Evolutionary conservation across 2,888 invertebrate genomes (phyloP).

Genomic region (Nomada goodeniana): DNA sequence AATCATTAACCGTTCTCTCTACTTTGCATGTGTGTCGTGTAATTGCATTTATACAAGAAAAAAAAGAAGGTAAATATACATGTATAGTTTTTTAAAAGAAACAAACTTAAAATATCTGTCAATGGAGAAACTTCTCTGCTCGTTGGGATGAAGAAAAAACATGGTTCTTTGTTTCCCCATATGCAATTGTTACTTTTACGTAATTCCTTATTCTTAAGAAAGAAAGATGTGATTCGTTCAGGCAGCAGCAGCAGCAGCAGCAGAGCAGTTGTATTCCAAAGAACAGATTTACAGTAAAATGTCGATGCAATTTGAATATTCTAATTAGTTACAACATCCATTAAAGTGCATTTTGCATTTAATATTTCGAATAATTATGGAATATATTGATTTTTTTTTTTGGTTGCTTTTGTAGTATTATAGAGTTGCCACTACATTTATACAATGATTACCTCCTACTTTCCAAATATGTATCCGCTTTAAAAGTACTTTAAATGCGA

Average conservation of each 20-base stretch:
- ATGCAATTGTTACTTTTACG: not conserved
- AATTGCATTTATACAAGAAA: slow-evolving; percentile 72
- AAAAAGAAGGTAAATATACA: slow-evolving; percentile 71
- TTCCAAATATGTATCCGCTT: slow-evolving; percentile 80
- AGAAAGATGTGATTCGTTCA: slow-evolving; percentile 4
- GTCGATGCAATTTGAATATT: slow-evolving; percentile 77
- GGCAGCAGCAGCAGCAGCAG: not conserved
- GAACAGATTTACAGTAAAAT: slow-evolving; percentile 76
- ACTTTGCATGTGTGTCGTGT: slow-evolving; percentile 74
- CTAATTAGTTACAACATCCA: slow-evolving; percentile 80
- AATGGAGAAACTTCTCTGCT: slow-evolving; percentile 72
- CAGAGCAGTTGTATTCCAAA: slow-evolving; percentile 68
- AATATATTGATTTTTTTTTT: slow-evolving; percentile 78
- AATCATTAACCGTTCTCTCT: slow-evolving; percentile 68
- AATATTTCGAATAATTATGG: slow-evolving; percentile 80
- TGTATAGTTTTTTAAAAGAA: slow-evolving; percentile 55
- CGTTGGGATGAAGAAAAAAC: slow-evolving; percentile 33
- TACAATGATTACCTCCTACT: slow-evolving; percentile 79
- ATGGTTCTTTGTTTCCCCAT: slow-evolving; percentile 18
- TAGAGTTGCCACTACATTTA: slow-evolving; percentile 80
- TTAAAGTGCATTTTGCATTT: slow-evolving; percentile 78
- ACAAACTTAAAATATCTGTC: slow-evolving; percentile 74
- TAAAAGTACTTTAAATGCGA: slow-evolving; percentile 72
- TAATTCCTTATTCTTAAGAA: not conserved
- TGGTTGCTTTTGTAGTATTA: slow-evolving; percentile 79